Evolutionary conservation across 2,888 invertebrate genomes (phyloP).

Genomic region (Cinara cedri): DNA sequence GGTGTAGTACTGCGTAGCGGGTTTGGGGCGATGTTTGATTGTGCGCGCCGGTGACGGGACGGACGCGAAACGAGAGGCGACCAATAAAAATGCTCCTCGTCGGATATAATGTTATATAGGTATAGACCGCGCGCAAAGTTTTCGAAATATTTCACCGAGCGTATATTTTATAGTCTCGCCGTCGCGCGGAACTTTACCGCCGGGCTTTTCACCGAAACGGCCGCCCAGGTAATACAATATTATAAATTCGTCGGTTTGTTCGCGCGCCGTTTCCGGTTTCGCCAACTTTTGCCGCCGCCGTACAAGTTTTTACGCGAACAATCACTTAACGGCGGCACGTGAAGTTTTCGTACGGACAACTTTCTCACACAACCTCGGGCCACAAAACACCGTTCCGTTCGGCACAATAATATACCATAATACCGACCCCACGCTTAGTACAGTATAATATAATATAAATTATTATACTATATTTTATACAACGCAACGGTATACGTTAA

Average conservation of each 20-base stretch:
- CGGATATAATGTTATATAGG: no score
- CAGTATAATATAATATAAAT: neutral
- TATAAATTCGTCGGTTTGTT: neutral
- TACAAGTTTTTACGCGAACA: slow-evolving; percentile 30
- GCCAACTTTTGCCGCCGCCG: neutral
- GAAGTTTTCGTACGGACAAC: slow-evolving; percentile 12
- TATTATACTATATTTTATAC: no score
- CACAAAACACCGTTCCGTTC: neutral
- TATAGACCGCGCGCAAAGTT: neutral
- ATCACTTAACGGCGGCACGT: slow-evolving; percentile 7
- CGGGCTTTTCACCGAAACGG: neutral
- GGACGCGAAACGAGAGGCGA: no score
- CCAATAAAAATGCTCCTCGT: neutral
- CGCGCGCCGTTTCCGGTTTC: neutral
- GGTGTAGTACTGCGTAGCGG: no score
- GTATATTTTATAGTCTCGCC: no score
- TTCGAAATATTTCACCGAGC: neutral
- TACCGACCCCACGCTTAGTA: no score
- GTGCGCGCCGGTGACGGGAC: no score
- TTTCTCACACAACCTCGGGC: neutral
- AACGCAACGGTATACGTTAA: no score
- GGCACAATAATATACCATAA: neutral
- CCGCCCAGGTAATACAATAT: neutral
- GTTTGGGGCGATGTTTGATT: no score
- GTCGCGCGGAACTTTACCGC: slow-evolving; percentile 1